phyloP scores from a whole-genome alignment of 2,888 invertebrate species.

The Gasteruption jaculator region DNA sequence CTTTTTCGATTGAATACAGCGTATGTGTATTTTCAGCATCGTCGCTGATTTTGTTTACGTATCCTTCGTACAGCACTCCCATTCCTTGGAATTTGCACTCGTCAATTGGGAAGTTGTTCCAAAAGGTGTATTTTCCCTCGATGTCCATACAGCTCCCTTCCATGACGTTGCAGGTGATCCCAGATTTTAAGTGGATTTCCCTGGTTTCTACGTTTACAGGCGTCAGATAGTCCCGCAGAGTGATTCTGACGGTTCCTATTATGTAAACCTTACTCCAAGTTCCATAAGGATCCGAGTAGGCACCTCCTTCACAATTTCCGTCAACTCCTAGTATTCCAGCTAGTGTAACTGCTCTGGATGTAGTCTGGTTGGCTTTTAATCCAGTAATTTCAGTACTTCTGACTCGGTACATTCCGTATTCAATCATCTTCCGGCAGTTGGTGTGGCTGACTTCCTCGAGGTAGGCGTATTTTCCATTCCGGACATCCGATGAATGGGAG shows the following conservation, averaged over 20 bases:
- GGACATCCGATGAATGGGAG: no score
- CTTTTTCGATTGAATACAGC: background rate
- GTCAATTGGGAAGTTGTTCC: background rate
- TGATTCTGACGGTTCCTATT: background rate
- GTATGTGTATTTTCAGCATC: background rate
- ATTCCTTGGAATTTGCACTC: background rate
- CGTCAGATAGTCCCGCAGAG: background rate
- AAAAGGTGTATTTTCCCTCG: background rate
- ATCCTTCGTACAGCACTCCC: background rate
- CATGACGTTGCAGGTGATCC: background rate
- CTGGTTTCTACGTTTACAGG: background rate
- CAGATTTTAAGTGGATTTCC: background rate
- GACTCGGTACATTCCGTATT: no score
- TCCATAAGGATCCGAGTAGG: background rate
- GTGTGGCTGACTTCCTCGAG: no score
- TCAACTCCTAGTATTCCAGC: background rate
- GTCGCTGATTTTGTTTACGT: background rate
- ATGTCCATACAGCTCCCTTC: background rate
- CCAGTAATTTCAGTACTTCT: background rate
- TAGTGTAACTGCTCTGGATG: no score
- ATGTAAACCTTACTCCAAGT: background rate
- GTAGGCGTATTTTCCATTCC: no score
- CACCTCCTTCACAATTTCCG: background rate
- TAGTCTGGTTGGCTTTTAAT: background rate
- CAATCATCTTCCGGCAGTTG: no score